A percentile compares a stretch with the other conserved stretches of the same genome.
phyloP scores from a whole-genome alignment of 2,797 vertebrate genomes.

The Poecilia velifera region DNA sequence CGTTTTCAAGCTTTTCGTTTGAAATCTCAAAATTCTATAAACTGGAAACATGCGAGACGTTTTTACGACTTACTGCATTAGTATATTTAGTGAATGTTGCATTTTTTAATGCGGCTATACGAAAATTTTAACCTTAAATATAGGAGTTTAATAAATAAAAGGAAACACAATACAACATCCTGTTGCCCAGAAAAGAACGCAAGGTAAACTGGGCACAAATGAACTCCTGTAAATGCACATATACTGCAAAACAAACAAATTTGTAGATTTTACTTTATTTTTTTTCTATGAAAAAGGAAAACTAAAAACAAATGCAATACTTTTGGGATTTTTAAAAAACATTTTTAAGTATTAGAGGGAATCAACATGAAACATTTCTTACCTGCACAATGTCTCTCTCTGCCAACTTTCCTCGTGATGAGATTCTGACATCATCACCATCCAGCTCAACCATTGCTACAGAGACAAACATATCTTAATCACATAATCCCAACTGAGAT shows the following conservation, averaged over 20 bases:
- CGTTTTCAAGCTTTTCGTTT: not conserved
- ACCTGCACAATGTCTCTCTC: conserved; percentile 98
- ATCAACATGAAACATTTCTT: conserved; percentile 33
- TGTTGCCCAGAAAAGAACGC: not conserved
- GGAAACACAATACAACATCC: not conserved
- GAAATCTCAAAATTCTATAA: not conserved
- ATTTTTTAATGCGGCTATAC: not conserved
- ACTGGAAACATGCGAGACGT: not conserved
- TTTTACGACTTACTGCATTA: not conserved
- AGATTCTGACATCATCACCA: conserved; percentile 92
- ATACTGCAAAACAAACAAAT: not conserved
- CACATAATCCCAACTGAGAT: not conserved
- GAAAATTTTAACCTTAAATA: not conserved
- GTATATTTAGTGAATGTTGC: not conserved
- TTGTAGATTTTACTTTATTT: not conserved
- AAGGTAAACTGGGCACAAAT: not conserved
- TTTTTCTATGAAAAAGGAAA: not conserved
- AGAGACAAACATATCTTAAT: conserved; percentile 29
- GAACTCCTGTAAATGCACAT: not conserved
- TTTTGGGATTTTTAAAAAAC: not conserved
- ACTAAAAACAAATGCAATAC: not conserved
- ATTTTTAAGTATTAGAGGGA: not conserved
- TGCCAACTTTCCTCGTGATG: conserved; percentile 91
- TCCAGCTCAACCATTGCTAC: conserved; percentile 96
- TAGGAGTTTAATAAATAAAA: not conserved